Percentiles rank a stretch among this genome's conserved stretches.
Conservation (phyloP, 2,797 vertebrate species). For the Hemibagrus guttatus region DNA sequence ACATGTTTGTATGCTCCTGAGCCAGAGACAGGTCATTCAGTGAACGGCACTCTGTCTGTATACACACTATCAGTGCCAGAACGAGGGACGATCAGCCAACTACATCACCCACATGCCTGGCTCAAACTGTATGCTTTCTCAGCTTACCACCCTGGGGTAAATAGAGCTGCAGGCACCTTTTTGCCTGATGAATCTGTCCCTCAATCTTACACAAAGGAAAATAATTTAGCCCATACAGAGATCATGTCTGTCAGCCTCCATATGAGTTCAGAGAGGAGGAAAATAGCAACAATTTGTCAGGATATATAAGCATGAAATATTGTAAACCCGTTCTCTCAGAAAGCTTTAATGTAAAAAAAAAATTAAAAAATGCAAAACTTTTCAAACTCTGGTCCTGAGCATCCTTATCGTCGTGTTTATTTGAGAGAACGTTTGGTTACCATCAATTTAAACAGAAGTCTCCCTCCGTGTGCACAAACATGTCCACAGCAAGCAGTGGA, state of each 20-base stretch:
- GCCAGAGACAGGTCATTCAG: conserved; percentile 46
- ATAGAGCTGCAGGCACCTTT: conserved; percentile 20
- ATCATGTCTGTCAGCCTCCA: conserved; percentile 20
- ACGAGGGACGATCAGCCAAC: conserved; percentile 22
- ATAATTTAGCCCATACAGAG: conserved; percentile 24
- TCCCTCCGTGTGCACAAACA: conserved; percentile 42
- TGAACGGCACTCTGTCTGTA: conserved; percentile 23
- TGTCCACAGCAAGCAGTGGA: conserved; percentile 57
- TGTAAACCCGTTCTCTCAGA: background rate
- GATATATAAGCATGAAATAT: conserved; percentile 23
- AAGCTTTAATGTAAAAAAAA: conserved; percentile 1
- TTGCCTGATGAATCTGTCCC: conserved; percentile 8
- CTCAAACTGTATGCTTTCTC: conserved; percentile 25
- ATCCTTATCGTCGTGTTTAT: conserved; percentile 45
- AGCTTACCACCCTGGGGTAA: conserved; percentile 17
- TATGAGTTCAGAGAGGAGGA: conserved; percentile 18
- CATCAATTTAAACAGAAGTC: conserved; percentile 47
- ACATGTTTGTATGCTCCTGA: conserved; percentile 22
- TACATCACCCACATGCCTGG: conserved; percentile 29
- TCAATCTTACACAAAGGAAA: conserved; percentile 20
- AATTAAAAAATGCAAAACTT: background rate
- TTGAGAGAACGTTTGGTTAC: conserved; percentile 42
- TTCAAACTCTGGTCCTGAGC: background rate
- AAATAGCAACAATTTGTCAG: conserved; percentile 21
- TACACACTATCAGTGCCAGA: conserved; percentile 25